Conservation (phyloP, 1,140 invertebrate genomes). For the Pararge aegeria region DNA sequence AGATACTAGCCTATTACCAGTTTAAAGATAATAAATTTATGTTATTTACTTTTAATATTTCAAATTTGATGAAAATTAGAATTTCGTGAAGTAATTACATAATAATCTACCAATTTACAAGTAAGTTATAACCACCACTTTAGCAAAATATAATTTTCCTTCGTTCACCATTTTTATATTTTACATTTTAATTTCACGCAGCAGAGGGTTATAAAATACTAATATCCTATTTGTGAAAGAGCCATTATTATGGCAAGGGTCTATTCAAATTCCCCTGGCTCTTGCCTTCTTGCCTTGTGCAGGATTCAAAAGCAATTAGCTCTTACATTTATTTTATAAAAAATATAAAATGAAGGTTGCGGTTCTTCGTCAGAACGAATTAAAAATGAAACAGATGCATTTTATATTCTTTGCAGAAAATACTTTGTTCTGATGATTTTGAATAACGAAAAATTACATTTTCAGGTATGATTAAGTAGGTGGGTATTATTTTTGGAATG, state of each 20-base stretch:
- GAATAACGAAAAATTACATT: too few species aligned
- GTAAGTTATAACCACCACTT: not conserved
- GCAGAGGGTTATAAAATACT: constrained; percentile 16
- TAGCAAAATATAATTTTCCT: not conserved
- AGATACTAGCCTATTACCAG: too few species aligned
- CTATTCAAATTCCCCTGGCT: constrained; percentile 30
- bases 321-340: constrained; percentile 23
- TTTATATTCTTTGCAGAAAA: not conserved
- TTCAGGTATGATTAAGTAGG: too few species aligned
- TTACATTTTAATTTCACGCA: constrained; percentile 23
- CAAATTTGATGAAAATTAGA: too few species aligned
- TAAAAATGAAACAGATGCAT: constrained; percentile 13
- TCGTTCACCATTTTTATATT: constrained; percentile 9
- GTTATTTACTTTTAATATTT: too few species aligned
- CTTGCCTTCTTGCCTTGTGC: constrained; percentile 23
- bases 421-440: too few species aligned
- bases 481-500: too few species aligned
- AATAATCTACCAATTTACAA: too few species aligned
- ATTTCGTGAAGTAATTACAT: too few species aligned
- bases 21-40: too few species aligned
- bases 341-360: constrained; percentile 9
- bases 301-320: constrained; percentile 31
- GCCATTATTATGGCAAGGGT: constrained; percentile 21
- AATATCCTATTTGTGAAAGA: constrained; percentile 22
- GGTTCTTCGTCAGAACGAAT: constrained; percentile 9